Percentiles rank a stretch among this genome's conserved stretches.
Evolutionary conservation across 2,888 invertebrate genomes (phyloP).

Genomic region (Pediacus dermestoides): DNA sequence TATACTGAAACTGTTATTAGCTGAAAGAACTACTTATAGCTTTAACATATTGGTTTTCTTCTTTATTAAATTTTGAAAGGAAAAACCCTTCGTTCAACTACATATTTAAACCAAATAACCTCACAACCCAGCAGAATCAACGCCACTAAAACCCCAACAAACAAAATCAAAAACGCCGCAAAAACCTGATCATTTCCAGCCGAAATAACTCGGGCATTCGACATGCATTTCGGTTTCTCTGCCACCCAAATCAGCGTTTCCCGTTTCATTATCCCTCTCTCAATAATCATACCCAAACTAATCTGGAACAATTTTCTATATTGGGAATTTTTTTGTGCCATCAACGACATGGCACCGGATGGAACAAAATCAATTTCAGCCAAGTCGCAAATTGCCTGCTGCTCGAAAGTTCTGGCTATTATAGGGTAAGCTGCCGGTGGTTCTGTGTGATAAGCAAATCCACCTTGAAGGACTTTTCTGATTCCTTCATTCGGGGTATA

Average conservation of each 20-base stretch:
- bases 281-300: neutral
- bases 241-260: constrained; percentile 27
- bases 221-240: constrained; percentile 35
- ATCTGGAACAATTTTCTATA: constrained; percentile 42
- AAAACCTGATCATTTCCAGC: constrained; percentile 35
- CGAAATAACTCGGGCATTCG: constrained; percentile 30
- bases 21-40: too few relatives aligned
- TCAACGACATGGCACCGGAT: constrained; percentile 36
- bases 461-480: constrained; percentile 48
- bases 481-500: too few relatives aligned
- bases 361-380: constrained; percentile 39
- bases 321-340: constrained; percentile 45
- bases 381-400: constrained; percentile 52
- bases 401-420: constrained; percentile 46
- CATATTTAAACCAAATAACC: too few relatives aligned
- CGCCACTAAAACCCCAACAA: constrained; percentile 33
- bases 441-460: constrained; percentile 55
- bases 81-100: too few relatives aligned
- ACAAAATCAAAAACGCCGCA: constrained; percentile 35
- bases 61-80: too few relatives aligned
- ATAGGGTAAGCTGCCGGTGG: constrained; percentile 48
- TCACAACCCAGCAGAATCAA: neutral
- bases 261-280: constrained; percentile 25
- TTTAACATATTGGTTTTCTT: too few relatives aligned
- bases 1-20: too few relatives aligned